Evolutionary conservation across 2,888 invertebrate genomes (phyloP), one percentile per base, ranked within the genome.

Genomic region (Lissonota sp.): DNA sequence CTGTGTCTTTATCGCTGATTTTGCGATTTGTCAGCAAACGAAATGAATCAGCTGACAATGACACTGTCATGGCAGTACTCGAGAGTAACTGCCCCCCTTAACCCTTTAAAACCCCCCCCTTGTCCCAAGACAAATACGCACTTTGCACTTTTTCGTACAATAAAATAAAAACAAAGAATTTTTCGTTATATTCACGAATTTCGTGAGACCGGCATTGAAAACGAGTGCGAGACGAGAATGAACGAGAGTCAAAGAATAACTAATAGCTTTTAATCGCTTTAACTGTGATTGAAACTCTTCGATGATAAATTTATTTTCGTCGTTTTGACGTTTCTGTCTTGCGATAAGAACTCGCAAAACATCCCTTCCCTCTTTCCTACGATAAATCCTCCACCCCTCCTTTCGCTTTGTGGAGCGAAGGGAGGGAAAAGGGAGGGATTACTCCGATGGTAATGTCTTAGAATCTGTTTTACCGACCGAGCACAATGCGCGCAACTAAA

Each of bases 11-110:
- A 69, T 66, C 7, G 16, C 46, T 26, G 53, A 40, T 64, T 55
- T 42, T 37, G 58, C 37, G 8, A 14, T 62, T 62, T 40, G 57
- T 60, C 51, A 57, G 12, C 53, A 16, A 26, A 12, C 57, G 57
- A 55, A 76, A 80, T 86, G 86, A 85, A 84, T 87, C 86, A 88
- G 87, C 87, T 88, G 87, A 86, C 82, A 74, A 73, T 86, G 84
- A 86, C 84, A 86, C 85, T 62, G 69, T 73, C 74, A 55, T 66
- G 80, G 79, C 79, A 66, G 66, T 42, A 16, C 12, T 39, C 49
- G 63, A 72, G 51, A 74, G 57, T 79, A 8, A 63, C 44, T 57
- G 72, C 58, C 77, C 46, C 64, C 55, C 26, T 14, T 62, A 16
- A 53, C 53, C 5, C 16, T 14, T 53, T 12, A n/a, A n/a, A n/a